A percentile compares a stretch with the other conserved stretches of the same genome.
Evolutionary conservation across 2,113 vertebrate genomes (phyloP).

Genomic region (Otolemur garnettii): DNA sequence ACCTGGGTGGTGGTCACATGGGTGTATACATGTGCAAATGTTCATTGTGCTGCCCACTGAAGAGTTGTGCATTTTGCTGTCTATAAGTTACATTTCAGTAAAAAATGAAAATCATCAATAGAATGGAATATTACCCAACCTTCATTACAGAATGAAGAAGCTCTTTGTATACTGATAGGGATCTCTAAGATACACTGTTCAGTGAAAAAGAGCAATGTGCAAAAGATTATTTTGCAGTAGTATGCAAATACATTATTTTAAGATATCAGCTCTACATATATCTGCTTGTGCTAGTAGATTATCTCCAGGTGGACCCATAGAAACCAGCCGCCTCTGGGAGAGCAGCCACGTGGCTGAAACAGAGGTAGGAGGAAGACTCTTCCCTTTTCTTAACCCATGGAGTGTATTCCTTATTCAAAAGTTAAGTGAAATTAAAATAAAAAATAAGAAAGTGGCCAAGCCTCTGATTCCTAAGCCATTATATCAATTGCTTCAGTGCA

Average conservation of each 20-base stretch:
- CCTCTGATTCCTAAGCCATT: neutral
- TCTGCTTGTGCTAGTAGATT: neutral
- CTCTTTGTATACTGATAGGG: neutral
- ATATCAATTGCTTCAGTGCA: neutral
- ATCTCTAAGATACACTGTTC: neutral
- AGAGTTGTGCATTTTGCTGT: neutral
- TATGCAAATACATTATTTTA: neutral
- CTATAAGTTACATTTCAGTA: neutral
- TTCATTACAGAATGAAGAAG: neutral
- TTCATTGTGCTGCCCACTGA: neutral
- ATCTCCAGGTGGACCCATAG: neutral
- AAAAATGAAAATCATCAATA: neutral
- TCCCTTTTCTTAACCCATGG: neutral
- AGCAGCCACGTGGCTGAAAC: neutral
- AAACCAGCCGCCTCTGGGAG: neutral
- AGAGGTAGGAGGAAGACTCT: neutral
- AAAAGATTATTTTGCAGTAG: neutral
- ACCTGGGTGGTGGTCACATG: neutral
- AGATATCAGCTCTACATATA: neutral
- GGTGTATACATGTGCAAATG: too few species aligned
- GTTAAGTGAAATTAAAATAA: conserved; percentile 26
- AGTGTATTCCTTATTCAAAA: conserved; percentile 14
- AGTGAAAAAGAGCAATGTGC: neutral
- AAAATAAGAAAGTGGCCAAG: neutral
- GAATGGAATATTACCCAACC: conserved; percentile 11